phyloP scores from a whole-genome alignment of 2,797 vertebrate genomes.

The Holocentrus rufus region DNA sequence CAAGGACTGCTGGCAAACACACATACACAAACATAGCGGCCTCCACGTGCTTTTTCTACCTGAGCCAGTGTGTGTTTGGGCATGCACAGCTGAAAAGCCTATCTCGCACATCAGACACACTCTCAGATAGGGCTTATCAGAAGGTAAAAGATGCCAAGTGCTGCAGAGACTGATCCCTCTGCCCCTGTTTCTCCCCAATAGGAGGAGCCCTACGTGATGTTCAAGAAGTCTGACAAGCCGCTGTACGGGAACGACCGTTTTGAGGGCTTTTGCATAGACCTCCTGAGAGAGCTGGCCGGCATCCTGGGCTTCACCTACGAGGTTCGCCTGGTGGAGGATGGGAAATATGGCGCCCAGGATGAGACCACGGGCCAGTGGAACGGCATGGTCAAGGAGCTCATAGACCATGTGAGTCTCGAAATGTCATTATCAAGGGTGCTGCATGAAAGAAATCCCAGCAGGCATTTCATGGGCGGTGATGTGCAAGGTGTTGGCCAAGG shows the following conservation, averaged over 20 bases:
- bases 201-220: conserved; percentile 98
- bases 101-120: conserved; percentile 56
- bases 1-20: conserved; percentile 15
- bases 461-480: background rate
- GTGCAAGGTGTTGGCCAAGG: no score
- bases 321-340: conserved; percentile 94
- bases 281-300: conserved; percentile 92
- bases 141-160: conserved; percentile 41
- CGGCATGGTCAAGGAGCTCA: conserved; percentile 96
- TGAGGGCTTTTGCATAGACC: conserved; percentile 97
- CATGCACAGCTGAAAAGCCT: conserved; percentile 35
- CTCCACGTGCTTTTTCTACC: conserved; percentile 30
- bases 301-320: conserved; percentile 97
- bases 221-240: conserved; percentile 98
- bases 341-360: conserved; percentile 94
- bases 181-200: conserved; percentile 67
- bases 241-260: conserved; percentile 97
- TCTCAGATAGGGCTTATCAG: conserved; percentile 53
- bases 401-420: conserved; percentile 92
- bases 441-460: no score
- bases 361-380: conserved; percentile 97
- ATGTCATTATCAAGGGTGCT: background rate
- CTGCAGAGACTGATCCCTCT: conserved; percentile 44
- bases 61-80: conserved; percentile 26
- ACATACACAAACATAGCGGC: conserved; percentile 8